Evolutionary conservation across 2,113 vertebrate species (phyloP), one percentile per base, ranked within the genome.

Genomic region (Indicator indicator): DNA sequence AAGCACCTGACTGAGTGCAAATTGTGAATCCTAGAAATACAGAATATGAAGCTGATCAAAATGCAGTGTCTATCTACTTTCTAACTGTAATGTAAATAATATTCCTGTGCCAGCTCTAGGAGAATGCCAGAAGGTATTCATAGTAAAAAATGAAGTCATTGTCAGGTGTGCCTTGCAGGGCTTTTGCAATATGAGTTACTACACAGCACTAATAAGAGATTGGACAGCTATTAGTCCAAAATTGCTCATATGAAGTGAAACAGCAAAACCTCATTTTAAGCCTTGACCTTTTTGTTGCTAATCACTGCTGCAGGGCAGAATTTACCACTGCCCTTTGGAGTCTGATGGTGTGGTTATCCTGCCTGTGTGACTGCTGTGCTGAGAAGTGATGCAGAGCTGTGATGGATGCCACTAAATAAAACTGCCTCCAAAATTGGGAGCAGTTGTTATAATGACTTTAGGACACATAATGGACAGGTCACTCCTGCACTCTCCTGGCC

Each of bases 181-280:
- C 64, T 92, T 77, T 86, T 46, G 19, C 55, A 80, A 42, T 18
- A 17, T 46, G 80, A 85, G 42, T 86, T 89, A 52, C 65, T 89
- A 18, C 42, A 85, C 56, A 19, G 28, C 9, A 18, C 21, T 67
- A 85, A 40, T 77, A 88, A 82, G 67, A 86, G 70, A 60, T 82
- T 78, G 89, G 87, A 62, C 75, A 94, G 75, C 87, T 93, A 32
- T 95, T 95, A 96, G 93, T 93, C 83, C 92, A 95, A 4, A 69
- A 96, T 94, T 96, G 91, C 82, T 91, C 73, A 48, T 59, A 80
- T 94, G 74, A 88, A 83, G 84, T 82, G 84, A 92, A 94, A 95
- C 50, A 70, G 65, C 62, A 90, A 89, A 95, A 93, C 88, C 92
- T 94, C 59, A 50, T 93, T 93, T 93, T 95, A 89, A 94, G 94